These are phyloP conservation scores for Drosophila glabriapex DNA, from an alignment of 2,888 invertebrate species.

Conservation along the genomic window DNA sequence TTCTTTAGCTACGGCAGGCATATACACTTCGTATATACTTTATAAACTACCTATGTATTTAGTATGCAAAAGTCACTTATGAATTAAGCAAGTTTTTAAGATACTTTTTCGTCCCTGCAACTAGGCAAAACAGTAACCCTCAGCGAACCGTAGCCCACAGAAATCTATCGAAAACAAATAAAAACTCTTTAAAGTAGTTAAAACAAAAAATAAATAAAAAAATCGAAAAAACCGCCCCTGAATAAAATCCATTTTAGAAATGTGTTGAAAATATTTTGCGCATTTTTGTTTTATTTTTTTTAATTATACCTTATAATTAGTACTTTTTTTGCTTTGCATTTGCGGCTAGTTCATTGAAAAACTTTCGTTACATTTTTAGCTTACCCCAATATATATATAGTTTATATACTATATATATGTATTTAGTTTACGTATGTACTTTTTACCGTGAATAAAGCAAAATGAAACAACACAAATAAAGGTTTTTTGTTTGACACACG, in stretches of 20 bases:
- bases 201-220: constrained; percentile 12
- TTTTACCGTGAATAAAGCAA: constrained; percentile 68
- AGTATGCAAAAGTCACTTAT: constrained; percentile 80
- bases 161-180: not conserved
- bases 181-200: constrained; percentile 20
- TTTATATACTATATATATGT: constrained; percentile 19
- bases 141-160: constrained; percentile 20
- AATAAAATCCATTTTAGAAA: constrained; percentile 16
- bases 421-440: constrained; percentile 61
- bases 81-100: constrained; percentile 77
- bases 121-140: constrained; percentile 11
- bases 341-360: constrained; percentile 56
- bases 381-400: constrained; percentile 19
- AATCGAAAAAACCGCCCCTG: not conserved
- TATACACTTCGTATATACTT: constrained; percentile 16
- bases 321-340: constrained; percentile 45
- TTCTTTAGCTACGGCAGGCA: constrained; percentile 39
- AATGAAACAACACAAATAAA: constrained; percentile 40
- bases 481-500: constrained; percentile 10
- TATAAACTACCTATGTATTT: constrained; percentile 61
- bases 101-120: constrained; percentile 5
- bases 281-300: constrained; percentile 21
- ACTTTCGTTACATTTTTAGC: constrained; percentile 64
- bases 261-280: constrained; percentile 18
- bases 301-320: constrained; percentile 19